These are phyloP conservation scores for Parthenolecanium corni DNA, from an alignment of 2,888 invertebrate genomes.

Conservation along the genomic window DNA sequence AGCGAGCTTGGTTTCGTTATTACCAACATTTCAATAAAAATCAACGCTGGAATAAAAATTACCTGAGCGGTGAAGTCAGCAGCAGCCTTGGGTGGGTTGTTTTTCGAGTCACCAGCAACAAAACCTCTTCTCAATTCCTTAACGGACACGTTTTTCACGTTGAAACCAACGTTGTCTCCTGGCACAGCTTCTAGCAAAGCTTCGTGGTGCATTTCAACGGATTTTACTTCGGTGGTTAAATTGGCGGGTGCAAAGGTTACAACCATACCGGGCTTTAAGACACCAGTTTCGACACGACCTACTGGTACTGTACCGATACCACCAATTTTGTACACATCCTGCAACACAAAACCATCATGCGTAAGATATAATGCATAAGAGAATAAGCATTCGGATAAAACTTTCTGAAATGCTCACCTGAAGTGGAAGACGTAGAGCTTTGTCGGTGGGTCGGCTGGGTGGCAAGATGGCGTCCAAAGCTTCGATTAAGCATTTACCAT, in stretches of 20 bases:
- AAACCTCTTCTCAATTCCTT: constrained; percentile 99
- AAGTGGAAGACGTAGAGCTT: constrained; percentile 93
- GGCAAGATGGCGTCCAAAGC: constrained; percentile 95
- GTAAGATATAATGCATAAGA: background rate
- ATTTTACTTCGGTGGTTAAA: constrained; percentile 98
- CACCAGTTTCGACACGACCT: constrained; percentile 97
- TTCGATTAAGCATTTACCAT: constrained; percentile 91
- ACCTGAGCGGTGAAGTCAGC: constrained; percentile 90
- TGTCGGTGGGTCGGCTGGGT: constrained; percentile 90
- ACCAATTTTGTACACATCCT: constrained; percentile 99
- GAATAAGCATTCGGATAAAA: background rate
- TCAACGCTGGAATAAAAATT: too few relatives aligned
- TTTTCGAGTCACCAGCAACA: constrained; percentile 96
- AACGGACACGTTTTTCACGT: constrained; percentile 99
- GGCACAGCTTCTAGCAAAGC: constrained; percentile 89
- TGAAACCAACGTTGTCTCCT: constrained; percentile 99
- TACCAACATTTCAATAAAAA: too few relatives aligned
- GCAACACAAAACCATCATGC: constrained; percentile 40
- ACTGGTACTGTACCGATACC: constrained; percentile 99
- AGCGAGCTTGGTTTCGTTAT: too few relatives aligned
- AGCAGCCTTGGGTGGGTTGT: constrained; percentile 88
- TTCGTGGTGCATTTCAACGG: constrained; percentile 99
- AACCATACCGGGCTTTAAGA: constrained; percentile 89
- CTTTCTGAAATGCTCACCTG: too few relatives aligned
- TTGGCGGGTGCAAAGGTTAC: constrained; percentile 97